Base-by-base conservation (phyloP, 2,888 invertebrate genomes). In the Didymodactylos carnosus region DNA sequence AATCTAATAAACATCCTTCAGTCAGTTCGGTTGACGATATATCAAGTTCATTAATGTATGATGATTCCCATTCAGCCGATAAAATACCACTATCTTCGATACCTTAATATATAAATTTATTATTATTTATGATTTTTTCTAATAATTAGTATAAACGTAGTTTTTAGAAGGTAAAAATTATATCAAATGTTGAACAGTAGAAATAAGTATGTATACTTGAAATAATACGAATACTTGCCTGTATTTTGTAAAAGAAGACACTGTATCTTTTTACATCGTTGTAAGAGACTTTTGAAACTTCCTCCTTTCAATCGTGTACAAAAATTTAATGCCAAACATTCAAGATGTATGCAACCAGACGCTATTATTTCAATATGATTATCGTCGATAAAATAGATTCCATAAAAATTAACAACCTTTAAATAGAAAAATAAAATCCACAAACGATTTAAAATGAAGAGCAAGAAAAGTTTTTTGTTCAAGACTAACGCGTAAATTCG, bases 321-420 rank as follows among this genome's bases (percentile, higher is more conserved):
- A 84, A 89, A 99, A 85, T 97, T 97, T 11, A 98, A 91, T 7
- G 97, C 94, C 76, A 99, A 84, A 80, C 94, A 94, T 84, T 98
- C 97, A 80, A 98, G 85, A 88, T 97, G 87, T 79, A 94, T 94
- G 82, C 94, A 94, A 81, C 94, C 94, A 10, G 81, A 81, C 2
- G 86, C 84, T 71, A 99, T 92, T 0, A 97, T 93, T 82, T 99
- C 98, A 70, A 99, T 94, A 79, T 99, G 98, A 0, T 92, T 92
- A 86, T 99, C 98, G 79, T 97, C 97, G 11, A 95, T 91, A 79
- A 95, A 95, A 84, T 94, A 94, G 78, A 98, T 97, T 0, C 98
- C 98, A 83, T 95, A 99, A 71, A 99, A 85, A 84, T 98, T 99
- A 80, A 99, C 95, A 13, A 97, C 93, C 77, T 94, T 87, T 19